Percentiles rank a stretch among this genome's conserved stretches.
Evolutionary conservation across 2,888 invertebrate genomes (phyloP).

Genomic region (Tubulanus polymorphus): DNA sequence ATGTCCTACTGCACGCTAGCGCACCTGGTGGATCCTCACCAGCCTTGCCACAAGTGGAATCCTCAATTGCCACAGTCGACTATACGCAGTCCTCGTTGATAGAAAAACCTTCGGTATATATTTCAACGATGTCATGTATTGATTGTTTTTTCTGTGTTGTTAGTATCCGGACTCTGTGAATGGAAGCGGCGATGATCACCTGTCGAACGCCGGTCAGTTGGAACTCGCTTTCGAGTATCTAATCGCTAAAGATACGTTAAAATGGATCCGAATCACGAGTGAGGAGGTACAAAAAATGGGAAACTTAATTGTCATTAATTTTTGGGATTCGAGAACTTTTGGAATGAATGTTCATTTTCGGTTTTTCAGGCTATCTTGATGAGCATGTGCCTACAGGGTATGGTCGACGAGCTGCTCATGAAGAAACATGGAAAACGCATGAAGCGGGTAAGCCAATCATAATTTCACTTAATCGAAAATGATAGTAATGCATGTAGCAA

Average conservation of each 20-base stretch:
- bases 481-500: neutral
- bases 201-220: slow-evolving; percentile 39
- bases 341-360: too few species aligned
- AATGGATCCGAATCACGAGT: slow-evolving; percentile 89
- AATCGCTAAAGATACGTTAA: slow-evolving; percentile 81
- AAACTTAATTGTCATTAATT: too few species aligned
- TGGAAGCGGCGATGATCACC: neutral
- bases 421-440: slow-evolving; percentile 52
- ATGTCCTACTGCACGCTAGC: too few species aligned
- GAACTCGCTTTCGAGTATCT: slow-evolving; percentile 95
- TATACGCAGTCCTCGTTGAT: too few species aligned
- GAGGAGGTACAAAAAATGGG: slow-evolving; percentile 79
- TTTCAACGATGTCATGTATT: too few species aligned
- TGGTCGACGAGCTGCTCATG: slow-evolving; percentile 82
- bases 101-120: too few species aligned
- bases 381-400: slow-evolving; percentile 89
- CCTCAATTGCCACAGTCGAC: too few species aligned
- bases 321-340: too few species aligned
- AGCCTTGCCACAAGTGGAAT: too few species aligned
- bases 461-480: too few species aligned
- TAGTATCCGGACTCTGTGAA: slow-evolving; percentile 13
- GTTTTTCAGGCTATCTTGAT: slow-evolving; percentile 75
- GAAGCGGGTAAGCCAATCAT: slow-evolving; percentile 41
- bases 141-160: too few species aligned
- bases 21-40: too few species aligned